These are phyloP conservation scores for Caradrina clavipalpis DNA, from an alignment of 2,888 invertebrate species.

Conservation along the genomic window DNA sequence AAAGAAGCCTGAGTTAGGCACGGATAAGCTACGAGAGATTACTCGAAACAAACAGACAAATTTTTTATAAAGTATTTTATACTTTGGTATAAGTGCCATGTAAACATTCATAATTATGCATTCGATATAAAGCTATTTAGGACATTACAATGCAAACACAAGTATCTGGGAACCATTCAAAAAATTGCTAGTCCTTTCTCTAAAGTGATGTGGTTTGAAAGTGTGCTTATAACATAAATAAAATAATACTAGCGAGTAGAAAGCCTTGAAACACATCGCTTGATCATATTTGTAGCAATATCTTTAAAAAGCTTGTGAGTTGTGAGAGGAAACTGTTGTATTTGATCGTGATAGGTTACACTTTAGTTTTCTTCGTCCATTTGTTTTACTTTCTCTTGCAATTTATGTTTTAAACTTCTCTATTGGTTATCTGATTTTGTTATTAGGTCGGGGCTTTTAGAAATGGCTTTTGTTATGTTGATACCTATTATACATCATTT, in stretches of 20 bases:
- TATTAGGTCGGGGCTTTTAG: conserved; percentile 7
- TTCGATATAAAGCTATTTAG: too few relatives aligned
- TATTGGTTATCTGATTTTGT: conserved; percentile 40
- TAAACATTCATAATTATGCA: too few relatives aligned
- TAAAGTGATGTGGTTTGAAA: background rate
- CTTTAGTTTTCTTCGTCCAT: conserved; percentile 35
- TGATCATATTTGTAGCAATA: conserved; percentile 20
- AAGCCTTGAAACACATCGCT: background rate
- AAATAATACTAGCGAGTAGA: background rate
- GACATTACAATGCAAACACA: too few relatives aligned
- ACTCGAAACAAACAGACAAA: too few relatives aligned
- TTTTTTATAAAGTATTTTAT: too few relatives aligned
- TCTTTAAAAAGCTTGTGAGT: conserved; percentile 21
- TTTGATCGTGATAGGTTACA: conserved; percentile 53
- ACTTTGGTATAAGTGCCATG: too few relatives aligned
- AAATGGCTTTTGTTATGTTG: background rate
- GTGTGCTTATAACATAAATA: background rate
- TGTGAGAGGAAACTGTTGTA: conserved; percentile 13
- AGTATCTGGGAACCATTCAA: background rate
- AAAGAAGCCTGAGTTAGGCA: too few relatives aligned
- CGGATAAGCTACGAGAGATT: too few relatives aligned
- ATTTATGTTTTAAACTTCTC: conserved; percentile 37
- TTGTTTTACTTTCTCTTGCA: conserved; percentile 38
- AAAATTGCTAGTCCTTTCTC: conserved; percentile 3
- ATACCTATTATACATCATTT: too few relatives aligned